Conservation (phyloP, 2,797 vertebrate species). For the Cephalopachus bancanus region DNA sequence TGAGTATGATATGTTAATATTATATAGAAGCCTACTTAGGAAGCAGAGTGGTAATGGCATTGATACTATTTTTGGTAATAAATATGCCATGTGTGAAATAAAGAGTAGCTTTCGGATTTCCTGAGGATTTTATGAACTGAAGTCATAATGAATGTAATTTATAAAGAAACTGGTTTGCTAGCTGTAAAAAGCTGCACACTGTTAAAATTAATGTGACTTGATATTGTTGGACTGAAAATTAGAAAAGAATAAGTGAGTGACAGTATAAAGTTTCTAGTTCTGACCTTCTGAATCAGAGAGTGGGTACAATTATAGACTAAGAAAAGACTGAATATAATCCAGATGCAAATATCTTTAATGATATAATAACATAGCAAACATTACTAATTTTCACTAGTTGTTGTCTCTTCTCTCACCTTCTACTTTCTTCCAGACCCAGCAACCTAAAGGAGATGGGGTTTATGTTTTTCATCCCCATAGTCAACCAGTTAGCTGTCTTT, state of each 20-base stretch:
- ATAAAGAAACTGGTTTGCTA: constrained; percentile 29
- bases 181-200: constrained; percentile 44
- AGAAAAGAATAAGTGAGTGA: constrained; percentile 14
- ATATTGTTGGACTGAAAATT: constrained; percentile 53
- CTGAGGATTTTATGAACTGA: constrained; percentile 52
- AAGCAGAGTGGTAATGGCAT: constrained; percentile 10
- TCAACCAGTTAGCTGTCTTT: constrained; percentile 88
- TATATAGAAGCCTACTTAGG: not conserved
- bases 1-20: not conserved
- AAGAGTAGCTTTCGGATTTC: constrained; percentile 51
- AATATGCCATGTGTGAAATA: not conserved
- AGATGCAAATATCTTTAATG: constrained; percentile 6
- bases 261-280: constrained; percentile 26
- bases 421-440: constrained; percentile 86
- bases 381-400: constrained; percentile 44
- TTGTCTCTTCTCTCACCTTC: not conserved
- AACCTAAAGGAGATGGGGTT: constrained; percentile 87
- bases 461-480: constrained; percentile 91
- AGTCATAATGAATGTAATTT: constrained; percentile 26
- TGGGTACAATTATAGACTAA: constrained; percentile 16
- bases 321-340: constrained; percentile 16
- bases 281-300: constrained; percentile 43
- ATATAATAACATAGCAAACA: not conserved
- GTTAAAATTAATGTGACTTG: constrained; percentile 41
- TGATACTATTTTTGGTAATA: not conserved